These are phyloP conservation scores for Drosophila yooni DNA, from an alignment of 2,888 invertebrate species.

Conservation along the genomic window DNA sequence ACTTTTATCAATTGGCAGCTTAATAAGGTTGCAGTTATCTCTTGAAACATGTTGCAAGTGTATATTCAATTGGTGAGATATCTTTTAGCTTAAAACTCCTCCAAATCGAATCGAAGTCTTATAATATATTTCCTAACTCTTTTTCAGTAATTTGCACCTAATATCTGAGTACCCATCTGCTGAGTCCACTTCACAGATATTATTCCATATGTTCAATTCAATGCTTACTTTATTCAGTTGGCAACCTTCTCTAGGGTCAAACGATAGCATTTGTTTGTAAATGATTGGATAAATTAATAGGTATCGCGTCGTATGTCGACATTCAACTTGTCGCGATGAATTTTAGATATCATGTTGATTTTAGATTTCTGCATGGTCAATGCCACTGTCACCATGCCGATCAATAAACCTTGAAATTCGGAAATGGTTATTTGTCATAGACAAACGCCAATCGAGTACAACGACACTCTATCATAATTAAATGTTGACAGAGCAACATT, in stretches of 20 bases:
- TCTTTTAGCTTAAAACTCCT: not conserved
- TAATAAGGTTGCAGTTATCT: not conserved
- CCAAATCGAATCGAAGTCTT: not conserved
- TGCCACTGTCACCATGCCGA: not conserved
- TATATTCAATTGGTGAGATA: not conserved
- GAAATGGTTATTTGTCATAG: not conserved
- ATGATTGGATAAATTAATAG: not conserved
- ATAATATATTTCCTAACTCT: not conserved
- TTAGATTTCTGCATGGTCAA: not conserved
- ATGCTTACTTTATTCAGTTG: not conserved
- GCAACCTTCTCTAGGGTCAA: not conserved
- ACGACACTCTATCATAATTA: not conserved
- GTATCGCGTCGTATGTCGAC: not conserved
- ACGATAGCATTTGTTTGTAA: not conserved
- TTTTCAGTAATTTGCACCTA: not conserved
- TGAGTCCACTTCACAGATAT: too few species aligned
- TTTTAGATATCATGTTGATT: not conserved
- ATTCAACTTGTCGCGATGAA: not conserved
- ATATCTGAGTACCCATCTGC: not conserved
- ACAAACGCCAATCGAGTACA: not conserved
- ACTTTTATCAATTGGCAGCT: not conserved
- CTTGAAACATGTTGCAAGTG: not conserved
- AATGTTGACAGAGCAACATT: not conserved
- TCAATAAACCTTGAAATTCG: not conserved
- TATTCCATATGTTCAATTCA: not conserved